Conservation (phyloP, 2,888 invertebrate species). For the Mechanitis messenoides region DNA sequence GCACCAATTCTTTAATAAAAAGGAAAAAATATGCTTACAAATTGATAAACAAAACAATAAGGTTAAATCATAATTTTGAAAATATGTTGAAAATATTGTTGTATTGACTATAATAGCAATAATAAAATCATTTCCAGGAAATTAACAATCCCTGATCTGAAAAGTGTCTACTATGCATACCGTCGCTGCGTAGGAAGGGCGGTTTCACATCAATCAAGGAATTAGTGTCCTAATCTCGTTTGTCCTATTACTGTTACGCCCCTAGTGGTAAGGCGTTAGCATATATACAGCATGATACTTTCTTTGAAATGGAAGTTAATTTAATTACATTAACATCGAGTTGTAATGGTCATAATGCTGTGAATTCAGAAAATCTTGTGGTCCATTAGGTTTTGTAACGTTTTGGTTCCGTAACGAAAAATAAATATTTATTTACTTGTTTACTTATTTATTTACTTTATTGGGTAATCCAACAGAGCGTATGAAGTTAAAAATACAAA, state of each 20-base stretch:
- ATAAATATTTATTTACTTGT: background rate
- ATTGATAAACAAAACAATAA: no score
- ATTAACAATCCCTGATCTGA: constrained; percentile 14
- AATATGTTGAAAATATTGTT: no score
- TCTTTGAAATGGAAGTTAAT: constrained; percentile 3
- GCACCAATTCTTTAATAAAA: no score
- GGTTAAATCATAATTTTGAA: no score
- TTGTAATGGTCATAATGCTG: background rate
- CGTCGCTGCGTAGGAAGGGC: constrained; percentile 36
- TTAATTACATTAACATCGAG: background rate
- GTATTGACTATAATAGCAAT: background rate
- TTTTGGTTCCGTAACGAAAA: background rate
- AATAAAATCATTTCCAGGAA: constrained; percentile 24
- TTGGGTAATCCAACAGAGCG: no score
- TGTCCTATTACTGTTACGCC: constrained; percentile 45
- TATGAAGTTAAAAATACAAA: no score
- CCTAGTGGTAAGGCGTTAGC: constrained; percentile 37
- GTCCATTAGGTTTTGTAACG: background rate
- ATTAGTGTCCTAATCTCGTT: constrained; percentile 61
- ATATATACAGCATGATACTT: constrained; percentile 17
- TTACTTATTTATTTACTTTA: background rate
- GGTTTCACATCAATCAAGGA: constrained; percentile 63
- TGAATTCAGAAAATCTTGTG: background rate
- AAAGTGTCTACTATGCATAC: constrained; percentile 38
- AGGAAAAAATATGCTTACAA: no score